phyloP scores from a whole-genome alignment of 2,797 vertebrate genomes.

The Nasua narica region DNA sequence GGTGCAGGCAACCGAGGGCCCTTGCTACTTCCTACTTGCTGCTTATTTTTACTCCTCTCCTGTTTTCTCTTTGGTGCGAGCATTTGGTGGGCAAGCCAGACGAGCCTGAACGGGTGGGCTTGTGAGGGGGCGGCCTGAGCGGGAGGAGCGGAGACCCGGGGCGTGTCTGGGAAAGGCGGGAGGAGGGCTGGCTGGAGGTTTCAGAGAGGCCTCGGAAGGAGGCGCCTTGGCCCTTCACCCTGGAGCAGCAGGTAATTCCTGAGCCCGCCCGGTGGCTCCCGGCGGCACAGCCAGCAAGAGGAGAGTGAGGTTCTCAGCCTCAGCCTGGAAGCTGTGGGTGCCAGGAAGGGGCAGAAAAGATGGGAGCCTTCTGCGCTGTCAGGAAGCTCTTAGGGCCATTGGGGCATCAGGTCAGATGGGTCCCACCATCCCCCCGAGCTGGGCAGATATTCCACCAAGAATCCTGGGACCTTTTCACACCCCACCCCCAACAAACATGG shows the following conservation, averaged over 20 bases:
- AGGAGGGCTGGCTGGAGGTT: neutral
- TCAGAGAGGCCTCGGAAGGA: neutral
- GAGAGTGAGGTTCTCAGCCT: neutral
- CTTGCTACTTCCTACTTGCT: accelerated
- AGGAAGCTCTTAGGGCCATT: too few relatives aligned
- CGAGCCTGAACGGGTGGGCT: accelerated
- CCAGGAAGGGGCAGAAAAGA: neutral
- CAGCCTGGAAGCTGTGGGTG: neutral
- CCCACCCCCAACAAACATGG: accelerated
- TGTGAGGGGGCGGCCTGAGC: accelerated
- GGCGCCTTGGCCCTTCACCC: neutral
- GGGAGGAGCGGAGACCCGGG: neutral
- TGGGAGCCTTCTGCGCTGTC: neutral
- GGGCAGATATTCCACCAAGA: neutral
- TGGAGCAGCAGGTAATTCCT: neutral
- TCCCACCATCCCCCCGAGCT: neutral
- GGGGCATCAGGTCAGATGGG: neutral
- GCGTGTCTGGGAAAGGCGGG: accelerated
- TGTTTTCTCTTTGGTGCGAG: neutral
- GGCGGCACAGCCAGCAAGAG: accelerated
- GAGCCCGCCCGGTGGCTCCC: neutral
- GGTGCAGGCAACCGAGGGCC: accelerated
- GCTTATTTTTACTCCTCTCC: neutral
- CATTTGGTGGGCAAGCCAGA: neutral
- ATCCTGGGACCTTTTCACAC: neutral